Conservation (phyloP, 1,140 invertebrate species). For the Halotydeus destructor region DNA sequence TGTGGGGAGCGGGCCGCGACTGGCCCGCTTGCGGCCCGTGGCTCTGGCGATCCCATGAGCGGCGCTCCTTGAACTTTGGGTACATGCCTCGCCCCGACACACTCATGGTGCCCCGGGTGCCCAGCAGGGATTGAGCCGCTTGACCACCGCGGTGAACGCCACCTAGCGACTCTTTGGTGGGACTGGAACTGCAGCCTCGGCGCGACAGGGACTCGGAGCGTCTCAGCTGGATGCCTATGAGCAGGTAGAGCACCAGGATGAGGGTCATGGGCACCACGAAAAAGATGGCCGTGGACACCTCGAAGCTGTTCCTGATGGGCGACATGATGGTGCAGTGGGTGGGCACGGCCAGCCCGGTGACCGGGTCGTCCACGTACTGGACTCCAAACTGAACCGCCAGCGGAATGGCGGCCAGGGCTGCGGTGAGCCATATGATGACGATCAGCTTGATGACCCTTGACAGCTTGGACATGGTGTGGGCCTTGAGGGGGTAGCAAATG, state of each 20-base stretch:
- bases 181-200: no score
- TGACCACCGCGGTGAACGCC: no score
- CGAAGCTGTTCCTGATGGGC: slow-evolving; percentile 40
- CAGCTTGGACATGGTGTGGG: slow-evolving; percentile 25
- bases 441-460: slow-evolving; percentile 26
- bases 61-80: no score
- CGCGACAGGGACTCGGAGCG: background rate
- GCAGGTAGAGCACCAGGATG: slow-evolving; percentile 55
- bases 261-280: slow-evolving; percentile 65
- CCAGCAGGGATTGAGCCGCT: no score
- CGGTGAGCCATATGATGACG: slow-evolving; percentile 25
- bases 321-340: slow-evolving; percentile 11
- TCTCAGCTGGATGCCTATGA: slow-evolving; percentile 10
- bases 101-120: no score
- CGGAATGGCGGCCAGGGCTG: slow-evolving; percentile 27
- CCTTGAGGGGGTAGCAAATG: slow-evolving; percentile 57
- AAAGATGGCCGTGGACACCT: slow-evolving; percentile 58
- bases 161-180: no score
- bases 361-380: slow-evolving; percentile 12
- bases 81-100: no score
- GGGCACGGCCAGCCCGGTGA: background rate
- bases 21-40: background rate
- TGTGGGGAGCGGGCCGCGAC: background rate
- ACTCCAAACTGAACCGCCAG: slow-evolving; percentile 29
- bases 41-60: background rate